These are phyloP conservation scores for Takifugu rubripes DNA, from an alignment of 2,797 vertebrate genomes.

Conservation along the genomic window DNA sequence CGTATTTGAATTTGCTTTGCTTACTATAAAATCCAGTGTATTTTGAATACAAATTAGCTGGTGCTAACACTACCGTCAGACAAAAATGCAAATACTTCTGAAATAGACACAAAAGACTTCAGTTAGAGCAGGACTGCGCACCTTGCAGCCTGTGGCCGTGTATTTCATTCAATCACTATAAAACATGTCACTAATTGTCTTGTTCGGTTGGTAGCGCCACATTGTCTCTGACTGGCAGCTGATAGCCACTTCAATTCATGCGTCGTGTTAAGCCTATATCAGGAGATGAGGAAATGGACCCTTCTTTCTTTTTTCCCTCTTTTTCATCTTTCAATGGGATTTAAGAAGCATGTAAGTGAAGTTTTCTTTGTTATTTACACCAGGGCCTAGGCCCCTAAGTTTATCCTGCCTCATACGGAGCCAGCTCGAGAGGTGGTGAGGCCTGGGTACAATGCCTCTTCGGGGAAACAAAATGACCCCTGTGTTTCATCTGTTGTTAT, in stretches of 20 bases:
- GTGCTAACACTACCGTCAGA: background rate
- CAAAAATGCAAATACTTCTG: background rate
- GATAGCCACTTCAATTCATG: constrained; percentile 70
- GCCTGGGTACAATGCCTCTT: constrained; percentile 73
- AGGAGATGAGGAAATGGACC: constrained; percentile 71
- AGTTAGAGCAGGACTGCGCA: too few relatives aligned
- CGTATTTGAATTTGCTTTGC: too few relatives aligned
- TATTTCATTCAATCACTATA: too few relatives aligned
- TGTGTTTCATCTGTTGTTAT: constrained; percentile 85
- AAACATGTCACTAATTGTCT: background rate
- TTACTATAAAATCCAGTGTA: too few relatives aligned
- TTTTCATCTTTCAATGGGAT: constrained; percentile 74
- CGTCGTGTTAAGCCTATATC: constrained; percentile 75
- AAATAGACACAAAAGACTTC: too few relatives aligned
- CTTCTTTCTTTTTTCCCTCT: constrained; percentile 20
- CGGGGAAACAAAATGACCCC: constrained; percentile 71
- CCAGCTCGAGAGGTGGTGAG: constrained; percentile 76
- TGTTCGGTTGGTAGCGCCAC: background rate
- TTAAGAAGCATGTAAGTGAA: constrained; percentile 79
- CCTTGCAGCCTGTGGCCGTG: too few relatives aligned
- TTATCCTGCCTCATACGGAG: constrained; percentile 81
- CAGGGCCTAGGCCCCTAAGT: constrained; percentile 75
- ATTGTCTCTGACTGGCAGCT: constrained; percentile 4
- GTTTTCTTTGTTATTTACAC: constrained; percentile 77
- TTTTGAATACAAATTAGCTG: background rate